phyloP scores from a whole-genome alignment of 2,797 vertebrate genomes.

The Pseudopleuronectes americanus region DNA sequence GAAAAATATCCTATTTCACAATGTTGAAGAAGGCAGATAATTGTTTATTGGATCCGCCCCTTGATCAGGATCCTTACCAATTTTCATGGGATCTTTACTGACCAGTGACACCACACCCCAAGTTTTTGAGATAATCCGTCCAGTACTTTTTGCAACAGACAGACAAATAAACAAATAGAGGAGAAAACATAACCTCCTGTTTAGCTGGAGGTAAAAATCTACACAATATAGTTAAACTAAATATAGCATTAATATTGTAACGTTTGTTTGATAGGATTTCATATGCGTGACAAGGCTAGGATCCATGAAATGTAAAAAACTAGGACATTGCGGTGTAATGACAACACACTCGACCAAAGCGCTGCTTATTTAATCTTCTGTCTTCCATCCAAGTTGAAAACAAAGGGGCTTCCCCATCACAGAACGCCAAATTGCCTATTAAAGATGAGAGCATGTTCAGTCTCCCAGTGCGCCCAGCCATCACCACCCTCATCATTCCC shows the following conservation, averaged over 20 bases:
- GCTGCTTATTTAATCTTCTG: constrained; percentile 57
- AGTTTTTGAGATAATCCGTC: background rate
- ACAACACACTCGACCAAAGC: constrained; percentile 47
- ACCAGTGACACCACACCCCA: too few species aligned
- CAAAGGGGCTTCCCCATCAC: constrained; percentile 75
- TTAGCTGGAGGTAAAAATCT: background rate
- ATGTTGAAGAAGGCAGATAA: too few species aligned
- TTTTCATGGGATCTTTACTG: background rate
- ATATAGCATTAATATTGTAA: background rate
- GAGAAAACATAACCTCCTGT: background rate
- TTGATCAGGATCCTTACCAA: too few species aligned
- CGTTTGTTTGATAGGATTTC: constrained; percentile 14
- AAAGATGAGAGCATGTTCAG: constrained; percentile 83
- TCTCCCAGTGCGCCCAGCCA: constrained; percentile 77
- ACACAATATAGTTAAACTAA: constrained; percentile 4
- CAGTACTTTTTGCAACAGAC: too few species aligned
- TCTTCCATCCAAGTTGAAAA: constrained; percentile 67
- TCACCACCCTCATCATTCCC: constrained; percentile 82
- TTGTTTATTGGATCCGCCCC: too few species aligned
- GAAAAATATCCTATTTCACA: too few species aligned
- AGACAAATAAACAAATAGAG: too few species aligned
- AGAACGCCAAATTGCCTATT: constrained; percentile 83
- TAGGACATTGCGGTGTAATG: constrained; percentile 31
- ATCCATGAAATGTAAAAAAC: constrained; percentile 13
- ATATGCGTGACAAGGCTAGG: background rate